Conservation (phyloP, 2,888 invertebrate species). For the Sinelater perroti region DNA sequence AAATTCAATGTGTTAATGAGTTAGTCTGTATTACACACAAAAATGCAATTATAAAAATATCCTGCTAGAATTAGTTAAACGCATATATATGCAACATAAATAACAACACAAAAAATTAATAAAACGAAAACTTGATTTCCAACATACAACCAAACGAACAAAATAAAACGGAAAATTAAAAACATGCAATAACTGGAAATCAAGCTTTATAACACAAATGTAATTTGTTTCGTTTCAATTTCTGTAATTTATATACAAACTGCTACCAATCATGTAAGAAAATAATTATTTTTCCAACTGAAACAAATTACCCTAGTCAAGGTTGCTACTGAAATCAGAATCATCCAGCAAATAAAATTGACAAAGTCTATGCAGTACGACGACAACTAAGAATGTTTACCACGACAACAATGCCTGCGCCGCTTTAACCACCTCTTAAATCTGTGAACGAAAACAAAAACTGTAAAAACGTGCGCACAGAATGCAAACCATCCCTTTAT, state of each 20-base stretch:
- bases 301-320: background rate
- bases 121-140: no score
- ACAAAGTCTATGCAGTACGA: no score
- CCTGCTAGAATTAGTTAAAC: no score
- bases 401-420: background rate
- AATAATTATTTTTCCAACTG: background rate
- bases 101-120: no score
- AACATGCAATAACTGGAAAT: no score
- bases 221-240: slow-evolving; percentile 3
- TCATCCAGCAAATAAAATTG: no score
- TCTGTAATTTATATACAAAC: background rate
- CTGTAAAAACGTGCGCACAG: background rate
- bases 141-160: no score
- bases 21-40: slow-evolving; percentile 1
- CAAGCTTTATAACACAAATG: background rate
- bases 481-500: slow-evolving; percentile 20
- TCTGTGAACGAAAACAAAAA: slow-evolving; percentile 13
- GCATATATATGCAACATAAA: no score
- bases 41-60: background rate
- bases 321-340: background rate
- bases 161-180: no score
- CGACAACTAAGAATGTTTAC: slow-evolving; percentile 3
- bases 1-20: slow-evolving; percentile 3
- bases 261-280: background rate
- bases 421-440: slow-evolving; percentile 9